Conservation (phyloP, 2,888 invertebrate genomes). For the Tinea semifulvella region DNA sequence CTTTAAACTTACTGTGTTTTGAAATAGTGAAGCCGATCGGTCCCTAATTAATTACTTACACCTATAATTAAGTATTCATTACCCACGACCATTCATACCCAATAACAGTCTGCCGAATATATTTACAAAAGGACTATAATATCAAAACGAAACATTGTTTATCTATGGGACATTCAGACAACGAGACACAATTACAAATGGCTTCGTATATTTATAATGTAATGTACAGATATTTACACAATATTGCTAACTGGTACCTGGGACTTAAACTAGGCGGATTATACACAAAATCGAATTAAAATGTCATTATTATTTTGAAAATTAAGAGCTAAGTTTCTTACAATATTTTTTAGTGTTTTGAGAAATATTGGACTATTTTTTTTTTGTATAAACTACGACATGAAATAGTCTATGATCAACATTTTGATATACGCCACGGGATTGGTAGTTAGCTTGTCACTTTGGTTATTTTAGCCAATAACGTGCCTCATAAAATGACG, state of each 20-base stretch:
- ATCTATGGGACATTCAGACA: not conserved
- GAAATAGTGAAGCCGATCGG: too few species aligned
- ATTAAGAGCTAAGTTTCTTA: too few species aligned
- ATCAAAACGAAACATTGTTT: not conserved
- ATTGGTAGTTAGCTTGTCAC: too few species aligned
- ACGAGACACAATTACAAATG: not conserved
- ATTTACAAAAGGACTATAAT: slow-evolving; percentile 40
- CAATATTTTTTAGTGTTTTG: too few species aligned
- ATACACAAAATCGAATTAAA: not conserved
- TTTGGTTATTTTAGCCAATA: too few species aligned
- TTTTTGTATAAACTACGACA: too few species aligned
- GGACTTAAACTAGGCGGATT: not conserved
- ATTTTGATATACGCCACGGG: too few species aligned
- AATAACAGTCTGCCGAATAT: slow-evolving; percentile 40
- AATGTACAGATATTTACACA: slow-evolving; percentile 3
- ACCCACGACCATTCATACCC: slow-evolving; percentile 36
- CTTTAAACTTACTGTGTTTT: too few species aligned
- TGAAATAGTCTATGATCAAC: too few species aligned
- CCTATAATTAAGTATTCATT: slow-evolving; percentile 35
- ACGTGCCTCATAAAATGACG: too few species aligned
- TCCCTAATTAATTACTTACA: too few species aligned
- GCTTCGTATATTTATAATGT: not conserved
- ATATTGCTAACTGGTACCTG: slow-evolving; percentile 8
- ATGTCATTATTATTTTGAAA: not conserved
- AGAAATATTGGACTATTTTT: too few species aligned